Evolutionary conservation across 1,140 invertebrate genomes (phyloP).

Genomic region (Drosophila ironensis): DNA sequence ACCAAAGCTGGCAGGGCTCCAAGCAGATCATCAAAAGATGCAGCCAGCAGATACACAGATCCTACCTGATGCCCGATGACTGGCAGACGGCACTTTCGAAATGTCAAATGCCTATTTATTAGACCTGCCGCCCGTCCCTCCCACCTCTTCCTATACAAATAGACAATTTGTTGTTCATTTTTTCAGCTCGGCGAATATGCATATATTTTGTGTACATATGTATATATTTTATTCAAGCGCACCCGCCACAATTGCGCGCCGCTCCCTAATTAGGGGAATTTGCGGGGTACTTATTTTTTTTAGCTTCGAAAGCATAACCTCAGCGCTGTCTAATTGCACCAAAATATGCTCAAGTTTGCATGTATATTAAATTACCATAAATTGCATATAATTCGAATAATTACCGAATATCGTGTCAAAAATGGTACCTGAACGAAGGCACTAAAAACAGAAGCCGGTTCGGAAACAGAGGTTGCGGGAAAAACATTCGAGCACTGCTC

Average conservation of each 20-base stretch:
- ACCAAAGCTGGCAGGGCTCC: slow-evolving; percentile 69
- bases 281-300: slow-evolving; percentile 8
- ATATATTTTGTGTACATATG: not conserved
- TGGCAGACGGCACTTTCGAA: slow-evolving; percentile 38
- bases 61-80: slow-evolving; percentile 28
- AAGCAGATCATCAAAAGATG: slow-evolving; percentile 74
- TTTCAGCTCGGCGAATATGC: too few species aligned
- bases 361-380: slow-evolving; percentile 17
- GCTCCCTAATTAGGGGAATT: slow-evolving; percentile 64
- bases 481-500: not conserved
- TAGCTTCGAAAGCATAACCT: not conserved
- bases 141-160: slow-evolving; percentile 20
- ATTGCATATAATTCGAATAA: slow-evolving; percentile 26
- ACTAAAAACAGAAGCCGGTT: slow-evolving; percentile 16
- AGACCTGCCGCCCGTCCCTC: slow-evolving; percentile 11
- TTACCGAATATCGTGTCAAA: slow-evolving; percentile 17
- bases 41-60: slow-evolving; percentile 29
- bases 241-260: slow-evolving; percentile 16
- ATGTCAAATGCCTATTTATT: slow-evolving; percentile 77
- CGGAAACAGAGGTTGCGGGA: not conserved
- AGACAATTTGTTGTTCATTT: slow-evolving; percentile 69
- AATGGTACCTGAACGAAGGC: slow-evolving; percentile 6
- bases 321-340: not conserved
- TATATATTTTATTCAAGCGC: slow-evolving; percentile 4
- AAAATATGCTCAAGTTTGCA: slow-evolving; percentile 29